Evolutionary conservation across 1,140 invertebrate genomes (phyloP), one percentile per base, ranked within the genome.

Genomic region (Bursaphelenchus mucronatus): DNA sequence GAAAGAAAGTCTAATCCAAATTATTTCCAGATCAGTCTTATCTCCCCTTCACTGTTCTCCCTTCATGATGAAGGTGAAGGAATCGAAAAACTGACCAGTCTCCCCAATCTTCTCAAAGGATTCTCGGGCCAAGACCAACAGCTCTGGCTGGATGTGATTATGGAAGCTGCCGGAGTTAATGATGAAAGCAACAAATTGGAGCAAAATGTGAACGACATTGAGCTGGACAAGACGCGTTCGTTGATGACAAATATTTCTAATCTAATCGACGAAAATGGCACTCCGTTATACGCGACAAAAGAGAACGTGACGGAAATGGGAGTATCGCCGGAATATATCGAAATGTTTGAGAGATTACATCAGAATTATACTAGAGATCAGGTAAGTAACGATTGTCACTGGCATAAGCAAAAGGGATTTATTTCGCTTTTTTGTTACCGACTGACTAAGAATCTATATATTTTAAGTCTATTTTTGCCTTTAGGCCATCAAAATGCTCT

Each of bases 261-360:
- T 6, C 30, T n/a, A 13, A 55, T 15, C 49, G 54, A 21, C 39
- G 58, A 61, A 50, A 61, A 74, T 55, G 73, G 73, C 11, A 53
- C 74, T 21, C 74, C 74, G 0, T 63, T 74, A 2, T 74, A 74
- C 56, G 76, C 76, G 17, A 74, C 73, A 8, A 75, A 74, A 61
- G 46, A 74, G 61, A 74, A 76, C 41, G 63, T 68, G 7, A 75
- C 59, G 19, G 44, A 21, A 46, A 67, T 66, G 3, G 47, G 63
- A 7, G 41, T 8, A 0, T 57, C n/a, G 6, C 56, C 8, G 5
- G 30, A 52, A 2, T n/a, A 47, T 8, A 68, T 70, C 11, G 67
- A 68, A 9, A 9, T 54, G 13, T 66, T 13, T 13, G 11, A 63
- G 13, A 30, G 11, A 5, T 30, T 66, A 21, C 64, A 66, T 11